Conservation (phyloP, 2,888 invertebrate species). For the Tetramorium bicarinatum region DNA sequence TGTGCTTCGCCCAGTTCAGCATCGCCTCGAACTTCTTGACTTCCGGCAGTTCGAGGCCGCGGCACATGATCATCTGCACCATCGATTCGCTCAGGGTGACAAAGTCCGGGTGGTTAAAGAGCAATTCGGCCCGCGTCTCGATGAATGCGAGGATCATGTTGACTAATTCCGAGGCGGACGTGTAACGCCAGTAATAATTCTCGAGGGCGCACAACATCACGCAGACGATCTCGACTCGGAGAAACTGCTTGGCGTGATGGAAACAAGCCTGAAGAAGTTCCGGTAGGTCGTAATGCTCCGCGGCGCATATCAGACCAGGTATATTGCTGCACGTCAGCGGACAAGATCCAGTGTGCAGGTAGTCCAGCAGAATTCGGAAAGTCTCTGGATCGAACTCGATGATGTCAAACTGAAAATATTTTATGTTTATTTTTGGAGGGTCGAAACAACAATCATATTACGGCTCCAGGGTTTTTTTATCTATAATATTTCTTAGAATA, state of each 20-base stretch:
- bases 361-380: conserved; percentile 95
- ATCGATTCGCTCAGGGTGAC: conserved; percentile 96
- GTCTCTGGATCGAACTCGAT: conserved; percentile 98
- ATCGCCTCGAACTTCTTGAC: conserved; percentile 97
- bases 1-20: conserved; percentile 95
- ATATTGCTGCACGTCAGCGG: conserved; percentile 96
- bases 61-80: conserved; percentile 97
- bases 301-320: conserved; percentile 97
- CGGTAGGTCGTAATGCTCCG: conserved; percentile 97
- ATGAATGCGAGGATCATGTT: conserved; percentile 97
- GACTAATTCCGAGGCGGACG: conserved; percentile 96
- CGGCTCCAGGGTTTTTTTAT: not conserved
- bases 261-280: conserved; percentile 97
- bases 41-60: conserved; percentile 96
- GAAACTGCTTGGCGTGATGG: conserved; percentile 97
- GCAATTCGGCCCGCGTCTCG: conserved; percentile 94
- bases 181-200: conserved; percentile 98
- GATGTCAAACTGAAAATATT: conserved; percentile 92
- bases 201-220: conserved; percentile 96
- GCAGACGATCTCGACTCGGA: conserved; percentile 97
- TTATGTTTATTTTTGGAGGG: not conserved
- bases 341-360: conserved; percentile 97
- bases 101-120: conserved; percentile 95
- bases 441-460: not conserved
- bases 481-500: conserved; percentile 4